Base-by-base conservation (phyloP, 2,888 invertebrate genomes). In the Oegoconia quadripuncta region DNA sequence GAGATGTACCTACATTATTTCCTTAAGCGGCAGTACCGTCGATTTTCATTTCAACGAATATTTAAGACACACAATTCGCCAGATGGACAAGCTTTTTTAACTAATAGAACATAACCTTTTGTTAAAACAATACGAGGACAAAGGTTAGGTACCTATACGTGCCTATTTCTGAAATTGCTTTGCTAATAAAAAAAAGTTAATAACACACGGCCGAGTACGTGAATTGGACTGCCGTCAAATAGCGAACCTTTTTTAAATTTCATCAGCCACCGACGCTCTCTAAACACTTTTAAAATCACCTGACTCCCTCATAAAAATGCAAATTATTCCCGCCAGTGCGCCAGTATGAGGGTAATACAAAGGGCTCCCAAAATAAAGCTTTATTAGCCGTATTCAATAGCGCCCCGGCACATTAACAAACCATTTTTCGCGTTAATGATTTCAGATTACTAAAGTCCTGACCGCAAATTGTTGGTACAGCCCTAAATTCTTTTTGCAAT, bases 301-400 rank as follows among this genome's bases (percentile, higher is more conserved):
- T 58, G 61, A 47, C 47, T 47, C 50, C 50, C 25, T 59, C 55
- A 64, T 71, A 65, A 72, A 70, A 66, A 72, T 64, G 61, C 53
- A 64, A 72, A 71, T 69, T 58, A 58, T 60, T 56, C 48, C 50
- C 49, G 62, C 56, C 9, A 12, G 15, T 57, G 50, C 44, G 41
- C 50, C n/a, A 48, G 46, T 48, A 46, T 42, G 39, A 50, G 48
- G 49, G 54, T 48, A 47, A 55, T 54, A 55, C 55, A 60, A 58
- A 52, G 56, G 56, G 54, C 17, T 38, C 39, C n/a, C 48, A 41
- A 46, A 55, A 47, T 52, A 49, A 54, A 56, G 59, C 54, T 67
- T 65, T 66, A 66, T 64, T 64, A 60, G 50, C 43, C 52, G 42
- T 40, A 50, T 42, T 29, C 48, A 48, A 57, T 54, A 49, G 33